Base-by-base conservation (phyloP, 2,797 vertebrate genomes). In the Harpagifer antarcticus region DNA sequence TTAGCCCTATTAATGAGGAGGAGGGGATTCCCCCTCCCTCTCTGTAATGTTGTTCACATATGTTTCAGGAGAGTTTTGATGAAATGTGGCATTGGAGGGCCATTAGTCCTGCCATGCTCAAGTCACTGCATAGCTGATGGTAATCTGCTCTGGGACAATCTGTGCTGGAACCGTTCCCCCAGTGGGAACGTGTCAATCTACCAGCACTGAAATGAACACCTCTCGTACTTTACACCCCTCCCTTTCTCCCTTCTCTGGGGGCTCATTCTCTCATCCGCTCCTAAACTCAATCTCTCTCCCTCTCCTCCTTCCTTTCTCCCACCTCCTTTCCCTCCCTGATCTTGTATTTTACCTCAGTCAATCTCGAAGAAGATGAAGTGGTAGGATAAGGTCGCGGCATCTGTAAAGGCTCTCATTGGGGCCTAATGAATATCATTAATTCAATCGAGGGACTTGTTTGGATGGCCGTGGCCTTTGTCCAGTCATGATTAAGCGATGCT, bases 401-500 rank as follows among this genome's bases (percentile, higher is more conserved):
- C 90, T 86, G 86, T 91, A 91, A 91, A 87, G 87, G 76, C 85
- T 88, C 89, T 90, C 84, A 86, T 84, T 82, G 88, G 81, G 69
- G 83, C 86, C 85, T 94, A 95, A 94, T 95, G 92, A 94, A 94
- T 92, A 90, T 82, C 83, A 93, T 94, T 93, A 93, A 93, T 93
- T 93, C 88, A 92, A 91, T 91, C 83, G 71, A 47, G 87, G 84
- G 85, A 90, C 89, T 92, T 88, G 86, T 92, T 85, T 90, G 90
- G 85, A 85, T 79, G 87, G 81, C 79, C 62, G n/a, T 89, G 83
- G 91, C 89, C 90, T 94, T 93, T 94, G 87, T 94, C 91, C 87
- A 78, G 91, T 83, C 88, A 83, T 91, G 89, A 93, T 94, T 89
- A 94, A 92, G 86, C 54, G 83, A 92, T 94, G 79, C 80, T 91